Evolutionary conservation across 2,888 invertebrate genomes (phyloP).

Genomic region (Oscheius sp.): DNA sequence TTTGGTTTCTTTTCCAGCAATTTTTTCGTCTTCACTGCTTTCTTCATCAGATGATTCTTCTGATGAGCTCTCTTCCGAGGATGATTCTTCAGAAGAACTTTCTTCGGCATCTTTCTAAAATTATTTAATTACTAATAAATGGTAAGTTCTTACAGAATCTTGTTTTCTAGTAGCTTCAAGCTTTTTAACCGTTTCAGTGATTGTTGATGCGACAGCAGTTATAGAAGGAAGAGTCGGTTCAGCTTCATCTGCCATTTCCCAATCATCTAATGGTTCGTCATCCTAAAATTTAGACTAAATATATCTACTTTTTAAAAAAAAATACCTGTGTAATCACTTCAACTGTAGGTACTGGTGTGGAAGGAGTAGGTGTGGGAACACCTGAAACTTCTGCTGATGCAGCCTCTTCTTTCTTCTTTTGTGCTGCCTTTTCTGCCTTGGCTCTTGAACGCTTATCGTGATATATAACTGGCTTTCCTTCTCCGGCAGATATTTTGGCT

Average conservation of each 20-base stretch:
- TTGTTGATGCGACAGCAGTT: too few relatives aligned
- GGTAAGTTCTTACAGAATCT: neutral
- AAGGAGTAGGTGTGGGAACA: conserved; percentile 16
- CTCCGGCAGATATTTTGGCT: conserved; percentile 32
- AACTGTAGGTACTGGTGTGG: conserved; percentile 14
- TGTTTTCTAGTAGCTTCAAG: neutral
- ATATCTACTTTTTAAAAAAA: conserved; percentile 21
- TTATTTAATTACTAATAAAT: neutral
- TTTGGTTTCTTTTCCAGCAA: conserved; percentile 76
- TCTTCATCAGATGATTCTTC: conserved; percentile 72
- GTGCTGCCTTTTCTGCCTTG: conserved; percentile 28
- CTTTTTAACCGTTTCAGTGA: too few relatives aligned
- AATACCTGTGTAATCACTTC: conserved; percentile 20
- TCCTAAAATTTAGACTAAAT: conserved; percentile 21
- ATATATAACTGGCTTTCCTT: conserved; percentile 54
- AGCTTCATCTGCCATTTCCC: conserved; percentile 72
- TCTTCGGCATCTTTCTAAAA: conserved; percentile 30
- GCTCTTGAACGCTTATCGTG: conserved; percentile 35
- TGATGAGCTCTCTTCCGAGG: conserved; percentile 61
- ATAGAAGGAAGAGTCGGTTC: conserved; percentile 59
- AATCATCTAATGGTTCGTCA: conserved; percentile 55
- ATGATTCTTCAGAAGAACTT: conserved; percentile 33
- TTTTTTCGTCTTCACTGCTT: conserved; percentile 71
- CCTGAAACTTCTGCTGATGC: conserved; percentile 12
- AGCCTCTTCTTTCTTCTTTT: conserved; percentile 16